These are phyloP conservation scores for Araneus ventricosus DNA, from an alignment of 1,140 invertebrate genomes.

Conservation along the genomic window DNA sequence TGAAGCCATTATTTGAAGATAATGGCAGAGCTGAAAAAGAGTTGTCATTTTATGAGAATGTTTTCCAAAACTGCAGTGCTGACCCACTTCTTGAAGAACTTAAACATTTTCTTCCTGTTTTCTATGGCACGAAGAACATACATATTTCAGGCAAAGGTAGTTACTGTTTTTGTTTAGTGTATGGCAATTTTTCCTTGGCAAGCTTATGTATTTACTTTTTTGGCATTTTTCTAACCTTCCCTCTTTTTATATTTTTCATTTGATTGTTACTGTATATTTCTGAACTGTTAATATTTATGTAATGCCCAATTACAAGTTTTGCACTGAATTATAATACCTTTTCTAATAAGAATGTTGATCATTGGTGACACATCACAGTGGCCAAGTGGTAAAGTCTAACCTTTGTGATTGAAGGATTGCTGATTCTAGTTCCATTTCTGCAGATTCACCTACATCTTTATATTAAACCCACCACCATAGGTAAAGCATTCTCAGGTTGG, in stretches of 20 bases:
- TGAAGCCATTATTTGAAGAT: slow-evolving; percentile 69
- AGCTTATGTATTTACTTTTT: background rate
- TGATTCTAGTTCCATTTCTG: too few relatives aligned
- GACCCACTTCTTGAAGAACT: slow-evolving; percentile 46
- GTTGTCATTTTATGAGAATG: slow-evolving; percentile 69
- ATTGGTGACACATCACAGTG: too few relatives aligned
- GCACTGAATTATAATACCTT: too few relatives aligned
- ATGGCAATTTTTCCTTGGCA: background rate
- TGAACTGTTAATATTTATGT: too few relatives aligned
- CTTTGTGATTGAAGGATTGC: too few relatives aligned
- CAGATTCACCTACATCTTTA: too few relatives aligned
- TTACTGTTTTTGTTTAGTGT: background rate
- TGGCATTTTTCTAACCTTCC: background rate
- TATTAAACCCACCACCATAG: too few relatives aligned
- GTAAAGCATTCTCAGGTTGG: too few relatives aligned
- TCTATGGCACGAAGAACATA: slow-evolving; percentile 51
- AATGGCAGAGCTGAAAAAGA: slow-evolving; percentile 59
- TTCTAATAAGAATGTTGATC: too few relatives aligned
- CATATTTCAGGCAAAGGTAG: slow-evolving; percentile 42
- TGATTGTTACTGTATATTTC: too few relatives aligned
- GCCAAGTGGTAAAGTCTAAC: too few relatives aligned
- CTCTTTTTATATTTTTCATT: background rate
- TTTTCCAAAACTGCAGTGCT: background rate
- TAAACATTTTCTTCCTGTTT: slow-evolving; percentile 31
- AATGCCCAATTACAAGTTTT: too few relatives aligned